phyloP scores from a whole-genome alignment of 2,888 invertebrate genomes.

The Cloeon dipterum region DNA sequence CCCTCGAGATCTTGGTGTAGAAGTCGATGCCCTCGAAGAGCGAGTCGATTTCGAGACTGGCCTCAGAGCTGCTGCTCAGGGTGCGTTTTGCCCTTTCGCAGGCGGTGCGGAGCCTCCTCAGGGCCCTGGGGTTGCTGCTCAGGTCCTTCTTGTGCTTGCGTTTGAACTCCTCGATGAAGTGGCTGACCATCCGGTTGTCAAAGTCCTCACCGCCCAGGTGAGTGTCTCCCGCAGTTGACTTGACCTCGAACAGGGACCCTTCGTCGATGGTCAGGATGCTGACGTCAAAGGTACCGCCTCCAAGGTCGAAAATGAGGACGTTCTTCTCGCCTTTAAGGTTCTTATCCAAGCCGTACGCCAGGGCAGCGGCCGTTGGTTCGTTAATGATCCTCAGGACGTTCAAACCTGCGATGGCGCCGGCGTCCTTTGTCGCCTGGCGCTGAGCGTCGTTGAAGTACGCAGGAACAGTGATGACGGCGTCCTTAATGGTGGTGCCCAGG shows the following conservation, averaged over 20 bases:
- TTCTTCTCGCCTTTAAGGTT: background rate
- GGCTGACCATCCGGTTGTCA: too few species aligned
- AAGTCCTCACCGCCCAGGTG: too few species aligned
- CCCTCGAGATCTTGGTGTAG: conserved; percentile 40
- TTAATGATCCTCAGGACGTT: too few species aligned
- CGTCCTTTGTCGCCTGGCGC: conserved; percentile 49
- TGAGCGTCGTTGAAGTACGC: conserved; percentile 51
- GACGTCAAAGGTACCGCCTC: conserved; percentile 17
- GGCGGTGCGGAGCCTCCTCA: conserved; percentile 45
- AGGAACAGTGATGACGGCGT: conserved; percentile 59
- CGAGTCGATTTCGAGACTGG: conserved; percentile 42
- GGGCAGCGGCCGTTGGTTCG: conserved; percentile 73
- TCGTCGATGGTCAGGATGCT: conserved; percentile 23
- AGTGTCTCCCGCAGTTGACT: conserved; percentile 59
- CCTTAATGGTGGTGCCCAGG: conserved; percentile 23
- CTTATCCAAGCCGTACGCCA: conserved; percentile 42
- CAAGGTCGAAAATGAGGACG: background rate
- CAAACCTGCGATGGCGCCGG: conserved; percentile 60
- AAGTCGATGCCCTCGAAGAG: conserved; percentile 42
- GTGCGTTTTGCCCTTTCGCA: conserved; percentile 59
- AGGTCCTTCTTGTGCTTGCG: conserved; percentile 48
- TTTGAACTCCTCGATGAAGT: conserved; percentile 55
- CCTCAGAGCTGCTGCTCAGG: conserved; percentile 37
- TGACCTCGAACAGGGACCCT: conserved; percentile 48
- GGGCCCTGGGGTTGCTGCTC: conserved; percentile 33